A percentile compares a stretch with the other conserved stretches of the same genome.
Conservation (phyloP, 2,797 vertebrate species). For the Tympanoctomys barrerae region DNA sequence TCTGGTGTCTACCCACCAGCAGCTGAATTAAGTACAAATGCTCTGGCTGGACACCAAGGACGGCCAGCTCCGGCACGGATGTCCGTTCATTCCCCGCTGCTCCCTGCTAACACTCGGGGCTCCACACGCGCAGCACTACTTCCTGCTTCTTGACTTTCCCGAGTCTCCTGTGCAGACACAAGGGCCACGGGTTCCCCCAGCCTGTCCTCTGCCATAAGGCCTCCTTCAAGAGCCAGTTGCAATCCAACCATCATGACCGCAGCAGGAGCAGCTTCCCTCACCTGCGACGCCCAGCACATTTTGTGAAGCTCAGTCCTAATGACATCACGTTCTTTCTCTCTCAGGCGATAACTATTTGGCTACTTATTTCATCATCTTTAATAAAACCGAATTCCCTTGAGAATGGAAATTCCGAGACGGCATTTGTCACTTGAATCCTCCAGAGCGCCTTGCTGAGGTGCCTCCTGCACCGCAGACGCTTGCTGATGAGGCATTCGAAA, state of each 20-base stretch:
- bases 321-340: not conserved
- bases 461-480: not conserved
- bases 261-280: not conserved
- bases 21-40: not conserved
- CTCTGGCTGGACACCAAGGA: not conserved
- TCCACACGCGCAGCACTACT: not conserved
- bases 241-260: not conserved
- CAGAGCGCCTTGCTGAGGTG: not conserved
- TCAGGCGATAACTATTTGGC: not conserved
- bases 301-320: not conserved
- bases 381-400: not conserved
- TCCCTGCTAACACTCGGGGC: not conserved
- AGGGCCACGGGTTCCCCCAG: not conserved
- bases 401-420: not conserved
- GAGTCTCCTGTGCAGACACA: not conserved
- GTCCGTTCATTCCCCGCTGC: not conserved
- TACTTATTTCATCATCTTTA: not conserved
- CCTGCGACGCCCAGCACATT: not conserved
- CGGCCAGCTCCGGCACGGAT: not conserved
- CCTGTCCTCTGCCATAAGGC: not conserved
- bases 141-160: not conserved
- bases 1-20: not conserved
- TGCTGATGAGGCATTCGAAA: slow-evolving; percentile 24
- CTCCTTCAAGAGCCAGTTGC: slow-evolving; percentile 15
- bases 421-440: not conserved